phyloP scores from a whole-genome alignment of 2,888 invertebrate species.

The Pediacus dermestoides region DNA sequence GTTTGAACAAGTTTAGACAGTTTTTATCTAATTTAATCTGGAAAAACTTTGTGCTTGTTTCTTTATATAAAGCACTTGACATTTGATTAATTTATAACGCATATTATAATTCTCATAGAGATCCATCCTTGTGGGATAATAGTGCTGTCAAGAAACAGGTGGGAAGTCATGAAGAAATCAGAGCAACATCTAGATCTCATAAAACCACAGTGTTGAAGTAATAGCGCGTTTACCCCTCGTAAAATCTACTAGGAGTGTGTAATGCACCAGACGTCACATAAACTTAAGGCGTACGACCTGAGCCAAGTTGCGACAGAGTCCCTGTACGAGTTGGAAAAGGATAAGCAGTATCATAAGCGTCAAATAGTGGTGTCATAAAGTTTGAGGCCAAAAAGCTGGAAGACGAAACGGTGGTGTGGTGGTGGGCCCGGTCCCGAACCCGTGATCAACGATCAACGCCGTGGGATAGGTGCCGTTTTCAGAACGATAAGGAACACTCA shows the following conservation, averaged over 20 bases:
- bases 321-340: conserved; percentile 39
- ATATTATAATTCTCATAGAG: too few species aligned
- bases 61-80: too few species aligned
- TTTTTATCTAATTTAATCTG: too few species aligned
- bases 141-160: conserved; percentile 43
- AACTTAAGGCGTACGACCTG: conserved; percentile 43
- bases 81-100: too few species aligned
- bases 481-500: conserved; percentile 23
- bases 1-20: too few species aligned
- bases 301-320: conserved; percentile 33
- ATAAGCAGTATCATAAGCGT: conserved; percentile 47
- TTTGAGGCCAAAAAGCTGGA: conserved; percentile 43
- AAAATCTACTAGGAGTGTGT: conserved; percentile 51
- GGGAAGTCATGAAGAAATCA: conserved; percentile 44
- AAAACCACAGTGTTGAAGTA: conserved; percentile 48
- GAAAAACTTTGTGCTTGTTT: too few species aligned
- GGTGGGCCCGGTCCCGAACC: too few species aligned
- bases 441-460: conserved; percentile 34
- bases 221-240: conserved; percentile 50
- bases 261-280: conserved; percentile 51
- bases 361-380: conserved; percentile 49
- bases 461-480: conserved; percentile 37
- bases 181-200: conserved; percentile 46
- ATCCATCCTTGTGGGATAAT: too few species aligned
- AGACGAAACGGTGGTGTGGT: conserved; percentile 36